These are phyloP conservation scores for Adelognathus sp. DNA, from an alignment of 2,888 invertebrate species.

Conservation along the genomic window DNA sequence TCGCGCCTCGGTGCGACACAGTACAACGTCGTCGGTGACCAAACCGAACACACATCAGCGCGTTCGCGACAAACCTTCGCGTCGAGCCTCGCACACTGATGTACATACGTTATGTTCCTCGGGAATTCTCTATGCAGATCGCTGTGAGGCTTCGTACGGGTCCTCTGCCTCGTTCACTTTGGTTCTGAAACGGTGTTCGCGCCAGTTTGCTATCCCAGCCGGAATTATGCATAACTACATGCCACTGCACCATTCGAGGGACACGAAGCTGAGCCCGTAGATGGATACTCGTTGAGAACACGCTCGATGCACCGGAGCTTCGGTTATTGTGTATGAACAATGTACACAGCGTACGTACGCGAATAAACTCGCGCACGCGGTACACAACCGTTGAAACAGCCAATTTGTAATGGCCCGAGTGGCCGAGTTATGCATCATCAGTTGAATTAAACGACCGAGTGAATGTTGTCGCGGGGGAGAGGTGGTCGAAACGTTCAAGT, in stretches of 20 bases:
- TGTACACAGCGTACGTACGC: background rate
- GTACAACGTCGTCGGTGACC: conserved; percentile 14
- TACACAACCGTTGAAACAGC: conserved; percentile 3
- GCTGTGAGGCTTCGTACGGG: conserved; percentile 4
- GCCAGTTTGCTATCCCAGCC: conserved; percentile 34
- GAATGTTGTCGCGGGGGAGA: conserved; percentile 2
- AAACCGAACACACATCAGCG: conserved; percentile 35
- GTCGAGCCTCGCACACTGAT: background rate
- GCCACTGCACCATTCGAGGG: background rate
- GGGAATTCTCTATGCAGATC: conserved; percentile 32
- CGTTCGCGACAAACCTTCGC: conserved; percentile 34
- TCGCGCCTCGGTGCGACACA: conserved; percentile 4
- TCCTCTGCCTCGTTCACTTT: conserved; percentile 1
- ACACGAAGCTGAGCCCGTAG: conserved; percentile 18
- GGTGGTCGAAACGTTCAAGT: background rate
- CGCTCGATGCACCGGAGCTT: background rate
- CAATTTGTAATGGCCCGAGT: conserved; percentile 29
- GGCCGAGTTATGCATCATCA: background rate
- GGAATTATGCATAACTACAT: conserved; percentile 5
- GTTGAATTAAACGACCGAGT: conserved; percentile 26
- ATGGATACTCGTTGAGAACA: conserved; percentile 24
- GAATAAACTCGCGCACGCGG: background rate
- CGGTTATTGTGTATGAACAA: background rate
- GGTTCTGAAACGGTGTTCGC: background rate
- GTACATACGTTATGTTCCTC: background rate